These are phyloP conservation scores for Aphidoletes aphidimyza DNA, from an alignment of 2,888 invertebrate species.

Conservation along the genomic window DNA sequence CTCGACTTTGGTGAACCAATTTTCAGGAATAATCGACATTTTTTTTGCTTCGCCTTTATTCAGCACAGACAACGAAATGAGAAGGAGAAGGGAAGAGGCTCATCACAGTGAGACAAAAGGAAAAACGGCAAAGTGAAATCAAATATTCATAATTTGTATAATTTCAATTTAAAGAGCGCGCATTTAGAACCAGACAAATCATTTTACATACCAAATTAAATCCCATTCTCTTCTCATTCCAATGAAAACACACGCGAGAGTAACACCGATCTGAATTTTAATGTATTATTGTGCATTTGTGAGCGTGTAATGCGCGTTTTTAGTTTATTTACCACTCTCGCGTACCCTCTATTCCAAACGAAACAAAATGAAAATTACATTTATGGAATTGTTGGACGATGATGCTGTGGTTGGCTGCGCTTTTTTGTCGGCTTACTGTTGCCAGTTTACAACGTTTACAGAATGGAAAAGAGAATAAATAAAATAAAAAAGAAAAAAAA, in stretches of 20 bases:
- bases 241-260: neutral
- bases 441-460: neutral
- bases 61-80: neutral
- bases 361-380: neutral
- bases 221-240: neutral
- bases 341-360: neutral
- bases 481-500: neutral
- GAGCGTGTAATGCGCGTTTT: neutral
- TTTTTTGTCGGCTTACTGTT: conserved; percentile 5
- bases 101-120: neutral
- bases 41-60: too few relatives aligned
- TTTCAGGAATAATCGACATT: neutral
- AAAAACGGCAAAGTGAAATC: neutral
- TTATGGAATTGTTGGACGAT: conserved; percentile 1
- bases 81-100: neutral
- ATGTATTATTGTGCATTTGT: too few relatives aligned
- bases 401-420: conserved; percentile 53
- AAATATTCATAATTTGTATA: conserved; percentile 45
- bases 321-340: neutral
- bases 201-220: conserved; percentile 45
- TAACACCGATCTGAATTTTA: conserved; percentile 35
- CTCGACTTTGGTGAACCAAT: neutral
- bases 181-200: conserved; percentile 22
- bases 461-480: neutral
- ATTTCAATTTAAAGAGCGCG: conserved; percentile 25